phyloP scores from a whole-genome alignment of 2,888 invertebrate species.

The Erannis defoliaria region DNA sequence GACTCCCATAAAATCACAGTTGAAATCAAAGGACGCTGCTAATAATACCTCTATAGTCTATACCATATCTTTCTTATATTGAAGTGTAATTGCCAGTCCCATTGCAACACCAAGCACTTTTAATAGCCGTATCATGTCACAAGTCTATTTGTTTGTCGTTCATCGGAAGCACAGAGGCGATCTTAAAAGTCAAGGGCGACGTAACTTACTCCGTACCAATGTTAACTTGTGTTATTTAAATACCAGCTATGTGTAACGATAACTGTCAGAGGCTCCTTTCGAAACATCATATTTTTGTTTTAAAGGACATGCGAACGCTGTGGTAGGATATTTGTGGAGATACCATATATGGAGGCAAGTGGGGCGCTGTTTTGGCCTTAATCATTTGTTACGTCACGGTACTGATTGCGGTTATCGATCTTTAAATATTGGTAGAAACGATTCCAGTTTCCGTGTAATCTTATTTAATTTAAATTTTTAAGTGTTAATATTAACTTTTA shows the following conservation, averaged over 20 bases:
- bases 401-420: background rate
- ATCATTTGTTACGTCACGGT: constrained; percentile 12
- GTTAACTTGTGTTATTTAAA: constrained; percentile 86
- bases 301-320: constrained; percentile 60
- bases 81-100: background rate
- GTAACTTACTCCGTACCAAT: constrained; percentile 79
- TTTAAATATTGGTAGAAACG: background rate
- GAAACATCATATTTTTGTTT: constrained; percentile 74
- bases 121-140: constrained; percentile 43
- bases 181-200: constrained; percentile 82
- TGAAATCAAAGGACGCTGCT: too few relatives aligned
- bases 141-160: constrained; percentile 67
- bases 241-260: constrained; percentile 69
- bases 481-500: too few relatives aligned
- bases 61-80: background rate
- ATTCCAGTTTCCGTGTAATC: background rate
- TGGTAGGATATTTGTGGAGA: constrained; percentile 33
- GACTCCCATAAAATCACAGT: too few relatives aligned
- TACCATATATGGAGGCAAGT: constrained; percentile 33
- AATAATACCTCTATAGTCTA: too few relatives aligned
- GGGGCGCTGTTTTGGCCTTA: constrained; percentile 14
- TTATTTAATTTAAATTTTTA: too few relatives aligned
- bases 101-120: constrained; percentile 14
- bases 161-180: constrained; percentile 78
- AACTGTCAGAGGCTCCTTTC: constrained; percentile 74